phyloP scores from a whole-genome alignment of 35 echinoderm and acorn worm genomes.

The Lytechinus pictus region DNA sequence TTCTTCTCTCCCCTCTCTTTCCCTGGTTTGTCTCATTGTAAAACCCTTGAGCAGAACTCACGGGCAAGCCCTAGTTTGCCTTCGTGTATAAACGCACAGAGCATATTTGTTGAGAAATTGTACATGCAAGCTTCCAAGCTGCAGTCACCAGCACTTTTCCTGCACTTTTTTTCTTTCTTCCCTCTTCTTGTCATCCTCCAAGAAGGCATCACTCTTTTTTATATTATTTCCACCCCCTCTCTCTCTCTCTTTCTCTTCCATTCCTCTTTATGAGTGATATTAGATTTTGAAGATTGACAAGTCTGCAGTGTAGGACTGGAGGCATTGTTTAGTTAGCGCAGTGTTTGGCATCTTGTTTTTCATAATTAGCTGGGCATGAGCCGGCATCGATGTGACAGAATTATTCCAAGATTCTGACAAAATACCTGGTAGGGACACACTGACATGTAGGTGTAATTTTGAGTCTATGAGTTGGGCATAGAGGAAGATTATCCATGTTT shows the following conservation, averaged over 20 bases:
- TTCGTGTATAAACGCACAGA: conserved; percentile 45
- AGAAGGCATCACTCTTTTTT: not conserved
- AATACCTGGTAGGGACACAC: conserved; percentile 19
- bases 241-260: not conserved
- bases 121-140: conserved; percentile 27
- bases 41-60: not conserved
- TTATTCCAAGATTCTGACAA: conserved; percentile 14
- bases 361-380: conserved; percentile 41
- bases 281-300: conserved; percentile 54
- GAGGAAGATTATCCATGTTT: not conserved
- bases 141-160: conserved; percentile 48
- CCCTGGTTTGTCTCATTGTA: not conserved
- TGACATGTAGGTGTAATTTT: not conserved
- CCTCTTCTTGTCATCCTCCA: conserved; percentile 29
- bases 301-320: not conserved
- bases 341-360: conserved; percentile 42
- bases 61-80: conserved; percentile 29
- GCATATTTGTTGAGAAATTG: conserved; percentile 48
- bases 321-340: conserved; percentile 40
- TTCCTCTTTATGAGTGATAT: conserved; percentile 39
- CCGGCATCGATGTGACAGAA: conserved; percentile 25
- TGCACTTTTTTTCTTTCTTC: conserved; percentile 35
- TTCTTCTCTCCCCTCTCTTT: not conserved
- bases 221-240: not conserved
- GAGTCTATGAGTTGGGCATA: not conserved